Evolutionary conservation across 2,797 vertebrate species (phyloP).

Genomic region (Alcedo atthis): DNA sequence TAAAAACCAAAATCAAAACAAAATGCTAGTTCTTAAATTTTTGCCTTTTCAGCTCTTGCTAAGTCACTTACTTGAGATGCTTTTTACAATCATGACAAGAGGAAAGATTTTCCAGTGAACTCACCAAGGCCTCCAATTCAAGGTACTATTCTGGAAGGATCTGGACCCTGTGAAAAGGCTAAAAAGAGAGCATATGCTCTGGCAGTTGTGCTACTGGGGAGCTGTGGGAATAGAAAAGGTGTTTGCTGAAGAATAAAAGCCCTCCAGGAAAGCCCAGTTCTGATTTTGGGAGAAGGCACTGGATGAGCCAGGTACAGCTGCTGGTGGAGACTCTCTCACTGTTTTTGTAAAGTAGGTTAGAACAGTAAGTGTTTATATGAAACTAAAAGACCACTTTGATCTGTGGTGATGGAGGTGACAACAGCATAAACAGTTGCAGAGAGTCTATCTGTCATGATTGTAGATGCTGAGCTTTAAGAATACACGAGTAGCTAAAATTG

Average conservation of each 20-base stretch:
- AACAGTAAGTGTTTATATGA: neutral
- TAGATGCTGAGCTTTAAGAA: neutral
- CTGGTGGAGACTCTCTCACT: neutral
- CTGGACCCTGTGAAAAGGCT: accelerated
- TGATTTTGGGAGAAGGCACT: neutral
- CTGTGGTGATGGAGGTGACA: neutral
- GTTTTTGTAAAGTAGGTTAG: neutral
- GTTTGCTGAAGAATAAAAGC: neutral
- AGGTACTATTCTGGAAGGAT: neutral
- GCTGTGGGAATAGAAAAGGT: neutral
- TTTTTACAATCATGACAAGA: neutral
- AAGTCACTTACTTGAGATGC: neutral
- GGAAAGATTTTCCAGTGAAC: neutral
- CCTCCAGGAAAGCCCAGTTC: neutral
- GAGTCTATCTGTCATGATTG: slow-evolving; percentile 10
- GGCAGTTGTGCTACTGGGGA: neutral
- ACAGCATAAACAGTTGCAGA: neutral
- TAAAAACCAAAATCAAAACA: no score
- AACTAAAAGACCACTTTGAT: slow-evolving; percentile 17
- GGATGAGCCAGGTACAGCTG: neutral
- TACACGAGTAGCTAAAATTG: neutral
- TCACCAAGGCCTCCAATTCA: neutral
- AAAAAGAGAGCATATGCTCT: neutral
- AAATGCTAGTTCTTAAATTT: neutral
- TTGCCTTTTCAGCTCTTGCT: neutral